Conservation (phyloP, 2,113 vertebrate species). For the Abramis brama region DNA sequence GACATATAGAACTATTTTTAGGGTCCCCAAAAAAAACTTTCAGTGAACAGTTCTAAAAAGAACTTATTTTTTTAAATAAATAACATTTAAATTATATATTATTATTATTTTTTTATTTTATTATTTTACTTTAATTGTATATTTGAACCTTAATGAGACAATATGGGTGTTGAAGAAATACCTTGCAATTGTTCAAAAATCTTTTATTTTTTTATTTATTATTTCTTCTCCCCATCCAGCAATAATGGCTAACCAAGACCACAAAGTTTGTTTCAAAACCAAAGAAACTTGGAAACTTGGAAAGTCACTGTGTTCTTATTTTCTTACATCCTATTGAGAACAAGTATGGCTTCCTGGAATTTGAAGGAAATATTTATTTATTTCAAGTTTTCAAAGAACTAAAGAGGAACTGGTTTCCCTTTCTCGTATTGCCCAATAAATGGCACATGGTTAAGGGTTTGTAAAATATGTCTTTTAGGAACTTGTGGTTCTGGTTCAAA, state of each 20-base stretch:
- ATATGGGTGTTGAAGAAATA: neutral
- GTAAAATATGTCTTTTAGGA: neutral
- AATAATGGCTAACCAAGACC: slow-evolving; percentile 50
- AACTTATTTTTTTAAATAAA: too few species aligned
- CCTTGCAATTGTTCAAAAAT: slow-evolving; percentile 25
- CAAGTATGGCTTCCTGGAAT: slow-evolving; percentile 12
- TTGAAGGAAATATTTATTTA: slow-evolving; percentile 2
- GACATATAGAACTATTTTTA: too few species aligned
- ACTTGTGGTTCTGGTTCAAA: slow-evolving; percentile 8
- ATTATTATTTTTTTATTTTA: too few species aligned
- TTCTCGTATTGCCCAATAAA: slow-evolving; percentile 18
- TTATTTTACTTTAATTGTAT: neutral
- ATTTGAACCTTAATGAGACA: neutral
- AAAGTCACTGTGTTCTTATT: slow-evolving; percentile 41
- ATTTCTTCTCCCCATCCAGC: slow-evolving; percentile 4
- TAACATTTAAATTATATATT: too few species aligned
- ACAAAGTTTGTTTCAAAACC: slow-evolving; percentile 52
- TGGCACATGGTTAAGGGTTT: slow-evolving; percentile 6
- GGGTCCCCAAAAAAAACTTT: too few species aligned
- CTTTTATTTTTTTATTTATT: neutral
- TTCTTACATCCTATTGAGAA: slow-evolving; percentile 35
- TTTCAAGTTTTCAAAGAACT: slow-evolving; percentile 18
- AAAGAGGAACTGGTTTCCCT: neutral
- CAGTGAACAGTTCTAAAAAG: too few species aligned
- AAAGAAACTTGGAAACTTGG: slow-evolving; percentile 6